phyloP scores from a whole-genome alignment of 2,888 invertebrate genomes.

The Gari tellinella region DNA sequence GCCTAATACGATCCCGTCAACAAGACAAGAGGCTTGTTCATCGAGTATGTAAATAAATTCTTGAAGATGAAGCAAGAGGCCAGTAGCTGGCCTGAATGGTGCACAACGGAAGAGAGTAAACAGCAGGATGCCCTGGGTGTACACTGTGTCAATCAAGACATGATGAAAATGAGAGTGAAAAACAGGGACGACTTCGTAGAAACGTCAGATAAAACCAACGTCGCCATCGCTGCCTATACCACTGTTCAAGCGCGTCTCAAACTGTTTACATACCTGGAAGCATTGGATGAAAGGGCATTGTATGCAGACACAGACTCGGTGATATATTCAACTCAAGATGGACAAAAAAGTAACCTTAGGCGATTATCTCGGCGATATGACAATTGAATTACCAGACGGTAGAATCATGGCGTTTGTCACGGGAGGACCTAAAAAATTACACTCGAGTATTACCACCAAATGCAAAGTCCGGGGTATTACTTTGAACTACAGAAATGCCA shows the following conservation, averaged over 20 bases:
- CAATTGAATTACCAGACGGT: conserved; percentile 74
- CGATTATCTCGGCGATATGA: conserved; percentile 80
- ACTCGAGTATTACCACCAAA: conserved; percentile 44
- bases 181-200: not conserved
- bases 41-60: conserved; percentile 74
- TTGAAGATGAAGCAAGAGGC: conserved; percentile 68
- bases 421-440: conserved; percentile 78
- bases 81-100: conserved; percentile 66
- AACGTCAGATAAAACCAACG: not conserved
- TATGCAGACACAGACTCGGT: conserved; percentile 30
- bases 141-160: too few species aligned
- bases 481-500: conserved; percentile 54
- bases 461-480: conserved; percentile 72
- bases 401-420: conserved; percentile 69
- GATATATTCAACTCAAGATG: conserved; percentile 22
- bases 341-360: conserved; percentile 66
- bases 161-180: too few species aligned
- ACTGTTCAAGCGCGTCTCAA: conserved; percentile 4
- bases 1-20: conserved; percentile 13
- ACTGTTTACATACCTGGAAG: not conserved
- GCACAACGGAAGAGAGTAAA: conserved; percentile 52
- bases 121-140: too few species aligned
- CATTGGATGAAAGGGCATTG: not conserved
- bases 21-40: conserved; percentile 67
- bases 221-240: conserved; percentile 7